Evolutionary conservation across 2,797 vertebrate genomes (phyloP), one percentile per base, ranked within the genome.

Genomic region (Lacerta viridis): DNA sequence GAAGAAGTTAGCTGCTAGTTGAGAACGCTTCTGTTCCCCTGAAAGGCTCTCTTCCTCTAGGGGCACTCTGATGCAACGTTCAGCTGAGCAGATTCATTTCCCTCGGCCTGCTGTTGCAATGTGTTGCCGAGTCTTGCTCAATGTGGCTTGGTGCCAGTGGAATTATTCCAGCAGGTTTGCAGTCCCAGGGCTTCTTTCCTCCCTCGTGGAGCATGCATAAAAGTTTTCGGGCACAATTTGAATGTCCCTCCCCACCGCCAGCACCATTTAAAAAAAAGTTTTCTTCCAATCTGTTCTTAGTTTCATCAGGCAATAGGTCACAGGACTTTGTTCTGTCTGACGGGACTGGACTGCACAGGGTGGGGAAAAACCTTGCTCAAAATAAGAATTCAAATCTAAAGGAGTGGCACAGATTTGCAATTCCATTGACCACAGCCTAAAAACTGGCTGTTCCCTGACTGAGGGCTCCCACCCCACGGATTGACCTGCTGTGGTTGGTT

Each of bases 61-160:
- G 89, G 88, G 83, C 27, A 1, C 77, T 61, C 86, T 91, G 92
- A 1, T 89, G 83, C 29, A 85, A 88, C 87, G 7, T 74, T 20
- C 66, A 36, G 80, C 43, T 83, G 83, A 69, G 33, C 36, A 39
- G 59, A 1, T 23, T 43, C 3, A 1, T 83, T 88, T 82, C 72
- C 86, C 68, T 13, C 17, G 41, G 76, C 46, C 74, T 84, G 86
- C 86, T 92, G 79, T 11, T 93, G 90, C 91, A 91, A 20, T 59
- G 46, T 89, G 3, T 71, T 86, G 66, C 91, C 80, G 29, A 0
- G 15, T 93, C 90, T 93, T 95, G 87, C 90, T 75, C n/a, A 0
- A 46, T 27, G 7, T 4, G 79, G 3, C 20, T 43, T 13, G 33
- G 17, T 83, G 39, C 59, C 0, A 17, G 41, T 39, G 1, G 17